Evolutionary conservation across 2,888 invertebrate genomes (phyloP).

Genomic region (Gisinianus flammeolus): DNA sequence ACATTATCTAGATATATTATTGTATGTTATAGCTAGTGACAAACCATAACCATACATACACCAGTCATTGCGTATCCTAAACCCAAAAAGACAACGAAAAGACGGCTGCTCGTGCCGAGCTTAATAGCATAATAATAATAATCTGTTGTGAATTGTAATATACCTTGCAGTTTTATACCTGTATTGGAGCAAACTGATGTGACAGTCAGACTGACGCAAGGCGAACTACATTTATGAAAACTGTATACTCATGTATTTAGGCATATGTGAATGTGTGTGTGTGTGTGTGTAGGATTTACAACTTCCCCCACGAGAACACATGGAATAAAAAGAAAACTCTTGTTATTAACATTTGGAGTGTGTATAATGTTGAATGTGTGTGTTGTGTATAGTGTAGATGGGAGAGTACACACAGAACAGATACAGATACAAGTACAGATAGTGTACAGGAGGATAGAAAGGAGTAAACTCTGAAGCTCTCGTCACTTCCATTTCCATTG

Average conservation of each 20-base stretch:
- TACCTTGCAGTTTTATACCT: neutral
- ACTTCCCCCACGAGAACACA: too few relatives aligned
- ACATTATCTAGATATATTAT: too few relatives aligned
- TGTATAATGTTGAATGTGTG: neutral
- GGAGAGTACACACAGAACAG: neutral
- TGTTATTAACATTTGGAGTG: neutral
- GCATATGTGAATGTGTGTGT: too few relatives aligned
- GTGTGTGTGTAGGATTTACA: too few relatives aligned
- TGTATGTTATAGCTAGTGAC: too few relatives aligned
- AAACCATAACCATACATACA: too few relatives aligned
- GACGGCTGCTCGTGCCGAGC: neutral
- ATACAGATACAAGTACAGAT: neutral
- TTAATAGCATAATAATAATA: neutral
- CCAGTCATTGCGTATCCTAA: too few relatives aligned
- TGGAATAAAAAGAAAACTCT: too few relatives aligned
- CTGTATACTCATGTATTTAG: too few relatives aligned
- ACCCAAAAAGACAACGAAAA: too few relatives aligned
- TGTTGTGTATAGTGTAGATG: neutral
- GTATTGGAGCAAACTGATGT: slow-evolving; percentile 13
- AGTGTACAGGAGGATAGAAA: neutral
- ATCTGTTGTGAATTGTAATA: neutral
- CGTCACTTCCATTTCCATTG: neutral
- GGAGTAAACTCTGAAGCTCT: neutral
- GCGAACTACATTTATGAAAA: too few relatives aligned
- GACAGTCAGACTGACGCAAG: too few relatives aligned